A percentile compares a stretch with the other conserved stretches of the same genome.
These are phyloP conservation scores for Gambusia holbrooki DNA, from an alignment of 2,113 vertebrate genomes.

Conservation along the genomic window DNA sequence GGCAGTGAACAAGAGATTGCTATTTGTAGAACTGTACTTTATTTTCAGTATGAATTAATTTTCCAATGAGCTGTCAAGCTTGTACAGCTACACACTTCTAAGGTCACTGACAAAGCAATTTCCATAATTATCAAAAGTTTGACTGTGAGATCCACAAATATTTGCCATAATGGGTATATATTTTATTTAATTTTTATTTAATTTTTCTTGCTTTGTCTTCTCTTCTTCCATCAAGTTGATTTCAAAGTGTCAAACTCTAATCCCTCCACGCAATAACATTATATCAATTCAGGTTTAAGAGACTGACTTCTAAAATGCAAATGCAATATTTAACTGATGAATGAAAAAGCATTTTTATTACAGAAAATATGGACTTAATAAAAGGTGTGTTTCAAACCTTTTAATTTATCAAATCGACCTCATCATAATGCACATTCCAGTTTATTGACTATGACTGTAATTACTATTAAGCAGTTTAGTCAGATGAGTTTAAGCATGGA, in stretches of 20 bases:
- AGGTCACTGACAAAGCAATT: constrained; percentile 8
- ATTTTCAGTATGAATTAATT: constrained; percentile 38
- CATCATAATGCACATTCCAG: too few relatives aligned
- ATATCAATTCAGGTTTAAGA: not conserved
- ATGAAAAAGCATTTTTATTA: too few relatives aligned
- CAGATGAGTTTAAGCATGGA: too few relatives aligned
- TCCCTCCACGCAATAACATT: not conserved
- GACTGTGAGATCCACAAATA: not conserved
- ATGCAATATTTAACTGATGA: too few relatives aligned
- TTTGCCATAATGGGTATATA: not conserved
- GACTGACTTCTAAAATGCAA: too few relatives aligned
- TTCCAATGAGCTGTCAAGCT: constrained; percentile 32
- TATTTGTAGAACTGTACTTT: constrained; percentile 20
- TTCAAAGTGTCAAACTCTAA: not conserved
- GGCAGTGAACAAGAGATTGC: constrained; percentile 8
- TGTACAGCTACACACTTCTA: constrained; percentile 12
- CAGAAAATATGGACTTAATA: too few relatives aligned
- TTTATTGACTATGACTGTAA: too few relatives aligned
- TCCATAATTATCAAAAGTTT: not conserved
- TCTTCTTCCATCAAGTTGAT: too few relatives aligned
- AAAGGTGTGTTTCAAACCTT: too few relatives aligned
- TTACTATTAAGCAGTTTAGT: too few relatives aligned
- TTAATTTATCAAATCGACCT: too few relatives aligned
- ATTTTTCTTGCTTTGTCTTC: not conserved
- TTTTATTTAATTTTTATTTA: too few relatives aligned